Base-by-base conservation (phyloP, 2,888 invertebrate genomes). In the Halictus ligatus region DNA sequence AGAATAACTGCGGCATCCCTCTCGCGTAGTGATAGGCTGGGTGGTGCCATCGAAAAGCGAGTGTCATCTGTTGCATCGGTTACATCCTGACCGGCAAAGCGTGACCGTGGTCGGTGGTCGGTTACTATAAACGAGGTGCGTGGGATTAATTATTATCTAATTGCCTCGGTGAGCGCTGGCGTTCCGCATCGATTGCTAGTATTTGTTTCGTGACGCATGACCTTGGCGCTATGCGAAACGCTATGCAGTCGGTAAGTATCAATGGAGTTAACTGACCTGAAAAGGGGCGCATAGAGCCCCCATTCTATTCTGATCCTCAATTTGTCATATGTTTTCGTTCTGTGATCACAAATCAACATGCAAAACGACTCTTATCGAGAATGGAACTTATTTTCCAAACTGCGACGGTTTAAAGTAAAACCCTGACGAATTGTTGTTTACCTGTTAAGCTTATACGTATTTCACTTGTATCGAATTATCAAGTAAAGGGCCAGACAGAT, bases 1-100 rank as follows among this genome's bases (percentile, higher is more conserved):
- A 86, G 86, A 81, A 88, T 89, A 83, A 90, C 83, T 84, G 87
- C 85, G 90, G 89, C 88, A 89, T 88, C 87, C 84, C 64, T 72
- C 58, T 72, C 58, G 60, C 76, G 81, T 89, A 88, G 79, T 82
- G 88, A 91, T 91, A 88, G 91, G 78, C 77, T 77, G 89, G 86
- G 84, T 86, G 89, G 87, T 85, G 87, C 83, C 86, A 88, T 87
- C 86, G 88, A 91, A 87, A 91, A 92, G 90, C 89, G 89, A 89
- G 93, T 94, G 94, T 94, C 93, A 94, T 94, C 93, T 94, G 93
- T 94, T 94, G 93, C 93, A 93, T 94, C 93, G 93, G 93, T 94
- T 93, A 91, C 90, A 85, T 90, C 86, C 87, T 84, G 90, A 79
- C 77, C 91, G 85, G 78, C 89, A 83, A 78, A 91, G 89, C 92